Percentiles rank a stretch among this genome's conserved stretches.
These are phyloP conservation scores for Lepidurus arcticus DNA, from an alignment of 1,140 invertebrate genomes.

Conservation along the genomic window DNA sequence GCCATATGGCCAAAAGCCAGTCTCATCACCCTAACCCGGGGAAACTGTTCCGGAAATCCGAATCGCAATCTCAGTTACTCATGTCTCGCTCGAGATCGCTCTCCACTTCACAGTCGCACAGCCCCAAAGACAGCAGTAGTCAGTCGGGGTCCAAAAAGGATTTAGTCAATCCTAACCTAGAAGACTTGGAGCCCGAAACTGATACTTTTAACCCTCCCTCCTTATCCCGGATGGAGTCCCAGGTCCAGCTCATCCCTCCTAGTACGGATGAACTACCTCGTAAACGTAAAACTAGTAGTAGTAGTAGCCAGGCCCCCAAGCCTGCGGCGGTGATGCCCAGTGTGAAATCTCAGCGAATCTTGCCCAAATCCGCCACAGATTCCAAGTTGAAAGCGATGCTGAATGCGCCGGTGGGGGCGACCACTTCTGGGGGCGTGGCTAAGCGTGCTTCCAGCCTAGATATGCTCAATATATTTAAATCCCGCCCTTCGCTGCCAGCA, in stretches of 20 bases:
- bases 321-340: neutral
- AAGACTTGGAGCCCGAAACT: neutral
- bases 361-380: neutral
- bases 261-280: neutral
- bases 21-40: neutral
- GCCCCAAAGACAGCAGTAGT: neutral
- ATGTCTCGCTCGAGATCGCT: neutral
- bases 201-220: neutral
- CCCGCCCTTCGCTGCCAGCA: neutral
- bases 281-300: neutral
- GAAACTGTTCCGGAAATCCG: neutral
- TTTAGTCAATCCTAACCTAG: neutral
- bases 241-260: neutral
- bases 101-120: neutral
- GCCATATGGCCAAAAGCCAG: conserved; percentile 13
- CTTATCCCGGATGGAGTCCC: neutral
- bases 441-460: conserved; percentile 17
- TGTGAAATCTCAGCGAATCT: neutral
- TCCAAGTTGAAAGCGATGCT: neutral
- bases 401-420: neutral
- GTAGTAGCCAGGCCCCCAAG: neutral
- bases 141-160: neutral
- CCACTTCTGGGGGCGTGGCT: neutral
- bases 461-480: conserved; percentile 10
- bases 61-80: neutral